Evolutionary conservation across 1,140 invertebrate species (phyloP), one percentile per base, ranked within the genome.

Genomic region (Bacillus rossius): DNA sequence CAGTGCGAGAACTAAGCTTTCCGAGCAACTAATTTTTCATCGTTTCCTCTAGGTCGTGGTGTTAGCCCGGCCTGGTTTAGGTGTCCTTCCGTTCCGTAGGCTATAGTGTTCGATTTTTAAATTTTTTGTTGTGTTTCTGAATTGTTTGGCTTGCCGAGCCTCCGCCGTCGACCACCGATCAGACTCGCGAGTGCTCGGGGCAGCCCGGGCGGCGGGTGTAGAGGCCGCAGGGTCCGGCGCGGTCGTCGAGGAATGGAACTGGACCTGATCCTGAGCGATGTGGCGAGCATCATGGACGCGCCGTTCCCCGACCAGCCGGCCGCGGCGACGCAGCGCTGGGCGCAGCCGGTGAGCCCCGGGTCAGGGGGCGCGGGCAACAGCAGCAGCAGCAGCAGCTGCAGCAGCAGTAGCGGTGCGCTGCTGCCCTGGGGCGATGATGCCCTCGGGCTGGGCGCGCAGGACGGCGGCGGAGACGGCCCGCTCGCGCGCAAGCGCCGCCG

Each of bases 261-360:
- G 25, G 25, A 50, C 16, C 25, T 29, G 25, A 50, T 50, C 16
- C 25, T 50, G 17, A 50, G 37, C 23, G 48, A 50, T 50, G 23
- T 50, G 23, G 48, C 48, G 26, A 34, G 23, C 26, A 50, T 50
- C 48, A 50, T 50, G 48, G 48, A 50, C 37, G 4, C 34, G 37
- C 48, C 23, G 2, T 50, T 29, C 19, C 48, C 48, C 16, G 48
- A 23, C 5, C 47, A 48, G 26, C 16, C 19, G 7, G 48, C 25
- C 14, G 29, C 23, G 16, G 37, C 26, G 37, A 16, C 19, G 26
- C 48, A 29, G 23, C 16, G 25, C 13, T 50, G 48, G 48, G 19
- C 48, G 37, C 25, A 50, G 16, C 23, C 48, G 8, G 37, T 50
- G 19, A 50, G 48, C 23, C 48, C 48, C 19, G 20, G 16, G 13